Base-by-base conservation (phyloP, 2,113 vertebrate genomes). In the Podiceps cristatus region DNA sequence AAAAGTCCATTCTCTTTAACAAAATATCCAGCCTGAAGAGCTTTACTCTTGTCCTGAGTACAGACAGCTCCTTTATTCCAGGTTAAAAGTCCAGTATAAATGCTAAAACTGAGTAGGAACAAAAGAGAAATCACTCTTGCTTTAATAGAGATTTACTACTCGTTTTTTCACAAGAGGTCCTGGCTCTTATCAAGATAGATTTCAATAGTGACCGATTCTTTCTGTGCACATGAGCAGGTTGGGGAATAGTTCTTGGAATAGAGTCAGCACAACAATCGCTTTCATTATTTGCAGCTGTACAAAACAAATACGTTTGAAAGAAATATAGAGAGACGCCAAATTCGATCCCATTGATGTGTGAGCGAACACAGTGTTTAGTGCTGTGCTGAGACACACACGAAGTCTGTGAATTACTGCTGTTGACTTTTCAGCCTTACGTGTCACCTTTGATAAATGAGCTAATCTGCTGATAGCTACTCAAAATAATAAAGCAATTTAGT, bases 281-380 rank as follows among this genome's bases (percentile, higher is more conserved):
- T 95, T 95, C 93, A 89, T 95, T 93, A 88, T 94, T 90, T 92
- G 91, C 91, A 97, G 93, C 96, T 96, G 95, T 40, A 83, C 81
- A 66, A 90, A 96, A 86, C 95, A 97, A 96, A 50, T 75, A 69
- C 59, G 42, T 90, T 81, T 18, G 52, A 63, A 88, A 68, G 92
- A 90, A 94, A 77, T 64, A 35, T 3, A 40, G 42, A 86, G 90
- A 88, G 77, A 79, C 93, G 92, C 92, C 94, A 90, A 45, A 62
- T 52, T 1, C 71, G 74, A 74, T 75, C 63, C 78, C 76, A 40
- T 4, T 58, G 95, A 90, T 59, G 86, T 85, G 88, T 33, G 93
- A 93, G 96, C 3, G 74, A 91, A 59, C 90, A 24, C 31, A 28
- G 74, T 1, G 35, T 33, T 88, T 4, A 64, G 88, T 55, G 90